Percentiles rank a stretch among this genome's conserved stretches.
These are phyloP conservation scores for Glossosoma conforme DNA, from an alignment of 1,140 invertebrate species.

Conservation along the genomic window DNA sequence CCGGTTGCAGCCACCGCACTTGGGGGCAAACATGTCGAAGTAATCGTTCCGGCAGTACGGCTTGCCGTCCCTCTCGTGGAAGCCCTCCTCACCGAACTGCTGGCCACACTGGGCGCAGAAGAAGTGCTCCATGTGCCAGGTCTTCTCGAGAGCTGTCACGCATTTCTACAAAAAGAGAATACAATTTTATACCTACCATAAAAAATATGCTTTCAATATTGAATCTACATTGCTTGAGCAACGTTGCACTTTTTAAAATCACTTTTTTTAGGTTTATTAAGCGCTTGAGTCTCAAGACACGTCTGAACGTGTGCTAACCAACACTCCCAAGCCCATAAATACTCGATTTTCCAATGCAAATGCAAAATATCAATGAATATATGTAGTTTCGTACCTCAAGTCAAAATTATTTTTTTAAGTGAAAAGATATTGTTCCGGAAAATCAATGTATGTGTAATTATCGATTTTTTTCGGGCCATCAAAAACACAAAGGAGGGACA, in stretches of 20 bases:
- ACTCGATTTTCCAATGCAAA: neutral
- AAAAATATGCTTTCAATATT: too few species aligned
- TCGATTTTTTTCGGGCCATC: too few species aligned
- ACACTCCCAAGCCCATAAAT: neutral
- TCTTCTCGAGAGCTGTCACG: constrained; percentile 95
- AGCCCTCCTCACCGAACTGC: constrained; percentile 94
- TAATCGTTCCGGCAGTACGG: constrained; percentile 95
- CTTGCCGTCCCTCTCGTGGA: constrained; percentile 90
- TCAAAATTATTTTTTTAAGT: too few species aligned
- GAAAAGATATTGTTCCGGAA: too few species aligned
- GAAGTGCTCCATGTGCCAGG: constrained; percentile 99
- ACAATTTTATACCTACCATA: constrained; percentile 20
- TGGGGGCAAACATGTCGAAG: constrained; percentile 98
- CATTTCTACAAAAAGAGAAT: constrained; percentile 78
- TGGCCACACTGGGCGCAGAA: constrained; percentile 97
- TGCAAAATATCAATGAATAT: too few species aligned
- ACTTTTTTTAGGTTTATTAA: too few species aligned
- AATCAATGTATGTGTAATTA: too few species aligned
- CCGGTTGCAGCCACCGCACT: constrained; percentile 94
- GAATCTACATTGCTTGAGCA: too few species aligned
- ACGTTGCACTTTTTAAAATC: too few species aligned
- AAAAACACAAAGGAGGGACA: too few species aligned
- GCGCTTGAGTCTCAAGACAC: too few species aligned
- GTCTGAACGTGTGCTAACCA: neutral
- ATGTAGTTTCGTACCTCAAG: too few species aligned